Conservation (phyloP, 2,888 invertebrate genomes). For the Drosophila ustulata region DNA sequence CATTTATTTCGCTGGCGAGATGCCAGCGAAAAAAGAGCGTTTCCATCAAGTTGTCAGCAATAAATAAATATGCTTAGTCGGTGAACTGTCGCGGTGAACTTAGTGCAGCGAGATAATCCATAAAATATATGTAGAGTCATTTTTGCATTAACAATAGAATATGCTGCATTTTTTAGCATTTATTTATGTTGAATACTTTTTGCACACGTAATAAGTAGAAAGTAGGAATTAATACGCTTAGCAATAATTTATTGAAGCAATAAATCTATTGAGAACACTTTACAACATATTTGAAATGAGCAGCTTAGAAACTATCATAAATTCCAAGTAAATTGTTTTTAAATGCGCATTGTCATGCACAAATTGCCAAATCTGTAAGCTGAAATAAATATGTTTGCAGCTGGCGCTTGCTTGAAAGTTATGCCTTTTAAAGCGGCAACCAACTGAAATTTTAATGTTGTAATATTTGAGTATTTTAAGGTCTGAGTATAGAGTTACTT, state of each 20-base stretch:
- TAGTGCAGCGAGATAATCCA: background rate
- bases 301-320: background rate
- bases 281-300: background rate
- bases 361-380: background rate
- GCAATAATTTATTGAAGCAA: too few relatives aligned
- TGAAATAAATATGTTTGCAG: background rate
- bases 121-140: background rate
- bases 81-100: background rate
- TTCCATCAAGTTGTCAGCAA: slow-evolving; percentile 22
- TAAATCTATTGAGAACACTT: too few relatives aligned
- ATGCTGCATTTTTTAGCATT: too few relatives aligned
- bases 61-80: slow-evolving; percentile 1
- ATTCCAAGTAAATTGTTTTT: background rate
- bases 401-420: background rate
- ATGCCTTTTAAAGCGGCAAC: background rate
- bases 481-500: background rate
- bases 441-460: background rate
- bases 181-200: too few relatives aligned
- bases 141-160: too few relatives aligned
- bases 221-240: too few relatives aligned
- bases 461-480: background rate
- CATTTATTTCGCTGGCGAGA: slow-evolving; percentile 8
- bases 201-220: too few relatives aligned
- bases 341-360: background rate
- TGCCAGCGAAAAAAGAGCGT: slow-evolving; percentile 5